Percentiles rank a stretch among this genome's conserved stretches.
Evolutionary conservation across 1,140 invertebrate genomes (phyloP).

Genomic region (Aphidius ervi): DNA sequence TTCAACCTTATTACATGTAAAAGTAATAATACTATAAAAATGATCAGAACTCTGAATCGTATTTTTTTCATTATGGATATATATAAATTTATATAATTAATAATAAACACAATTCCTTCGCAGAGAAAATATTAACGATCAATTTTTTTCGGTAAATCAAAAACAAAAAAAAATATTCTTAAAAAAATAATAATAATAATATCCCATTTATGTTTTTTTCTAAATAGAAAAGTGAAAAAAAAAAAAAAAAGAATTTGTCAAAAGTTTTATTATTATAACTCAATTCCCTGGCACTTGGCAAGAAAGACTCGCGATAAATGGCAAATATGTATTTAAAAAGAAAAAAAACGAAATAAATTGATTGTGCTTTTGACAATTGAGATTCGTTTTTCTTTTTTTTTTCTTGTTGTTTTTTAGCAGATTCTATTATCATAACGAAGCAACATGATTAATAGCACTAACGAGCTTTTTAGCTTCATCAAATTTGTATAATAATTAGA

Average conservation of each 20-base stretch:
- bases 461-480: too few species aligned
- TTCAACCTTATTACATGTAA: constrained; percentile 28
- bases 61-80: constrained; percentile 3
- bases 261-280: not conserved
- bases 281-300: not conserved
- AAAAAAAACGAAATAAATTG: not conserved
- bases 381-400: constrained; percentile 1
- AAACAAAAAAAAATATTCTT: constrained; percentile 4
- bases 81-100: too few species aligned
- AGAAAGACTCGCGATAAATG: constrained; percentile 15
- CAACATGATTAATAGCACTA: constrained; percentile 12
- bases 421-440: constrained; percentile 1
- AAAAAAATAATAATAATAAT: constrained; percentile 2
- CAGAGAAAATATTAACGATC: too few species aligned
- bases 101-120: not conserved
- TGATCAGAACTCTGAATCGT: constrained; percentile 5
- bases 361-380: not conserved
- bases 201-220: not conserved
- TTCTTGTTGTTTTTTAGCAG: not conserved
- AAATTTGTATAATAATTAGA: too few species aligned
- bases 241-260: not conserved
- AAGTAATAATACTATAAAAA: constrained; percentile 39
- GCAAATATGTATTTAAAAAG: constrained; percentile 13
- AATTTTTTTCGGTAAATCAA: not conserved
- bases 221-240: not conserved